Conservation (phyloP, 2,113 vertebrate species). For the Rhinoderma darwinii region DNA sequence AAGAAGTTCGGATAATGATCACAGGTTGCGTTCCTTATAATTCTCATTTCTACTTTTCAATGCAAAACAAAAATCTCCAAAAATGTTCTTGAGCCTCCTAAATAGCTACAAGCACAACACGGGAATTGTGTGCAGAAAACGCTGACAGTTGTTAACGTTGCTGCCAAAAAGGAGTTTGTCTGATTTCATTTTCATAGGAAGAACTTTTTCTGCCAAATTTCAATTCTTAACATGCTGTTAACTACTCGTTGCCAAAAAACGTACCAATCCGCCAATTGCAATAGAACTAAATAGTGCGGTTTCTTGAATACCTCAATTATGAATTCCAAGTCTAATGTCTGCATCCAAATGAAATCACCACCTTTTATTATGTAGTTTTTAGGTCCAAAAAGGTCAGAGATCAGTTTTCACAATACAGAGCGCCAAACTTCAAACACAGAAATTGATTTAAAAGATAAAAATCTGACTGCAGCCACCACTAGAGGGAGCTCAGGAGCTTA, state of each 20-base stretch:
- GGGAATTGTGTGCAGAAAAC: not conserved
- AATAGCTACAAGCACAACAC: not conserved
- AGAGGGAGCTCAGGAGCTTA: too few relatives aligned
- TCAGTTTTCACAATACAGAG: too few relatives aligned
- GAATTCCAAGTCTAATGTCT: not conserved
- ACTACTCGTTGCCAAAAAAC: not conserved
- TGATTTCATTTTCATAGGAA: slow-evolving; percentile 20
- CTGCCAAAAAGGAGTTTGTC: not conserved
- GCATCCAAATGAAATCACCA: not conserved
- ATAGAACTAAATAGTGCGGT: not conserved
- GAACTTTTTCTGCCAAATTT: slow-evolving; percentile 11
- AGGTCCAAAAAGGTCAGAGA: too few relatives aligned
- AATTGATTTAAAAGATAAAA: too few relatives aligned
- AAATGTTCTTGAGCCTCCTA: not conserved
- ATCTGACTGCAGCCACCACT: too few relatives aligned
- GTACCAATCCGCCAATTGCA: not conserved
- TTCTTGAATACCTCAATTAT: not conserved
- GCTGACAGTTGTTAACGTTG: not conserved
- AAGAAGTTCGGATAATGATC: not conserved
- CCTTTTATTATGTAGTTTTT: too few relatives aligned
- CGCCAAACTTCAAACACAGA: too few relatives aligned
- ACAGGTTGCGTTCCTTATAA: not conserved
- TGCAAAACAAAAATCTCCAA: not conserved
- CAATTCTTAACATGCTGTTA: slow-evolving; percentile 19
- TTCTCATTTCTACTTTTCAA: not conserved